Evolutionary conservation across 1,140 invertebrate genomes (phyloP), one percentile per base, ranked within the genome.

Genomic region (Pogonomyrmex barbatus): DNA sequence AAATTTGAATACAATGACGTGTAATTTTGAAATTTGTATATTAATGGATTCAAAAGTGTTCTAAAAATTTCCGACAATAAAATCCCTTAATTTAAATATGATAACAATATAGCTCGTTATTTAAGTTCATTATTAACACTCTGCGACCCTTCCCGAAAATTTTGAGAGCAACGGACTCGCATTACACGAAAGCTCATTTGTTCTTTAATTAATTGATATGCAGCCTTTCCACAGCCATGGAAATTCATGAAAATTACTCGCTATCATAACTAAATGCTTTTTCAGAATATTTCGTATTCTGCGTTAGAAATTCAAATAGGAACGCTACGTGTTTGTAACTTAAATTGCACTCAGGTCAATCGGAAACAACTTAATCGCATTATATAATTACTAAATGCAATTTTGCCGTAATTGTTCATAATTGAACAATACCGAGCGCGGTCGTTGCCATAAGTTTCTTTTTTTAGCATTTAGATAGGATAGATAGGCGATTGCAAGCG

Each of bases 351-450:
- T 52, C 14, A n/a, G 42, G 17, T 52, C 82, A 70, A 89, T 89
- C 58, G 67, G 56, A 89, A 89, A 88, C 87, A 86, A 88, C 39
- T 86, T 89, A 86, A 86, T 78, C 62, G 63, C 62, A 70, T 73
- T 42, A 14, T 56, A 70, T 63, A 88, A 89, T 86, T 86, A 60
- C 87, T 4, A 63, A 76, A 63, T 76, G 39, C 60, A 56, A 81
- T 89, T 89, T 75, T 24, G 12, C 60, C 54, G 17, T 88, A 81
- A 88, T 89, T 73, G 52, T 70, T 86, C 58, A 45, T 88, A 88
- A 89, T 81, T 79, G 82, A 56, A 52, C 52, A 4, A 12, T 14
- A n/a, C 24, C 39, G 4, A n/a, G 36, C 2, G 30, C 52, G 33
- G 75, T 73, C 71, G 54, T 68, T 33, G 58, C 45, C 56, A 4